Evolutionary conservation across 2,888 invertebrate species (phyloP).

Genomic region (Pollenia labialis): DNA sequence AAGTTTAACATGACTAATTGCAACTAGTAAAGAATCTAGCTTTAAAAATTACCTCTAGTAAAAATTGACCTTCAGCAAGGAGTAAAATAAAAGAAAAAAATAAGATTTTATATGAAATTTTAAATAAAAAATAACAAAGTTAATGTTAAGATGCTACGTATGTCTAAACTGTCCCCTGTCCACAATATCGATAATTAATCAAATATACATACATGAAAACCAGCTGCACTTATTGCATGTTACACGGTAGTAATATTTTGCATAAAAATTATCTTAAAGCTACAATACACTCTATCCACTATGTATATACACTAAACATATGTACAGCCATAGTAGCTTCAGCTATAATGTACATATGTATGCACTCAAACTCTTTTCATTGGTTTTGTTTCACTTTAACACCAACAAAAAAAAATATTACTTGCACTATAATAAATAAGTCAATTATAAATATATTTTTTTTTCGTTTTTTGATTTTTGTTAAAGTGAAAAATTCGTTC

Average conservation of each 20-base stretch:
- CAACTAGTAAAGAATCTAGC: conserved; percentile 56
- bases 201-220: conserved; percentile 68
- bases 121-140: conserved; percentile 12
- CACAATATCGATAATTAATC: conserved; percentile 68
- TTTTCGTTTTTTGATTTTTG: conserved; percentile 25
- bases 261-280: conserved; percentile 67
- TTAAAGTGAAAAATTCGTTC: conserved; percentile 59
- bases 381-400: conserved; percentile 43
- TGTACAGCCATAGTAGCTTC: conserved; percentile 16
- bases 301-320: not conserved
- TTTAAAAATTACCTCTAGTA: conserved; percentile 54
- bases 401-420: conserved; percentile 49
- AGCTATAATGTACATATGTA: not conserved
- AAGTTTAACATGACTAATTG: conserved; percentile 63
- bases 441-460: conserved; percentile 66
- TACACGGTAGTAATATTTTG: conserved; percentile 66
- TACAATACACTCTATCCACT: not conserved
- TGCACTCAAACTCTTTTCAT: not conserved
- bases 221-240: conserved; percentile 70
- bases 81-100: not conserved
- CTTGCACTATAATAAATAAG: conserved; percentile 73
- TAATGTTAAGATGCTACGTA: conserved; percentile 47
- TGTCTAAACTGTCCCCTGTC: conserved; percentile 58
- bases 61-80: conserved; percentile 66
- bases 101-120: not conserved